These are phyloP conservation scores for Phymastichus coffea DNA, from an alignment of 1,140 invertebrate genomes.

Conservation along the genomic window DNA sequence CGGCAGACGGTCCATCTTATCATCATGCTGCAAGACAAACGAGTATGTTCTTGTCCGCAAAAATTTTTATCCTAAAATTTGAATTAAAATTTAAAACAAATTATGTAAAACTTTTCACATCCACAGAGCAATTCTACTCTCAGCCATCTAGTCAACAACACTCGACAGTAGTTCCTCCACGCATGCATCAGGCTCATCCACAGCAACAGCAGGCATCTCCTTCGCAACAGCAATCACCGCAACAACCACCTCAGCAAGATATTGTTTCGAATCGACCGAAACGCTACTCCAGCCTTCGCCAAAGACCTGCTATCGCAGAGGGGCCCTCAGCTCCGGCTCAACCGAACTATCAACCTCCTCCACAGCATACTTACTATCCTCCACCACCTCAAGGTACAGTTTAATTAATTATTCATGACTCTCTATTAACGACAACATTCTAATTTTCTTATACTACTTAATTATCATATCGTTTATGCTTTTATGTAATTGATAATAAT, in stretches of 20 bases:
- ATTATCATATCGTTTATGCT: no score
- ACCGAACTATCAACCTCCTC: slow-evolving; percentile 46
- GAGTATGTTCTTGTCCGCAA: slow-evolving; percentile 36
- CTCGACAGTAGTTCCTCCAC: slow-evolving; percentile 53
- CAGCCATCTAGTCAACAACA: slow-evolving; percentile 51
- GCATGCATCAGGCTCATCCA: slow-evolving; percentile 51
- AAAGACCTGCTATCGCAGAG: slow-evolving; percentile 57
- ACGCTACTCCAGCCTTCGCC: slow-evolving; percentile 73
- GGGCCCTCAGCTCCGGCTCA: slow-evolving; percentile 38
- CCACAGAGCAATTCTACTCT: slow-evolving; percentile 48
- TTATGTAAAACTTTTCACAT: slow-evolving; percentile 18
- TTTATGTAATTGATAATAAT: no score
- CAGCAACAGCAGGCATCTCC: slow-evolving; percentile 39
- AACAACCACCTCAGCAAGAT: slow-evolving; percentile 44
- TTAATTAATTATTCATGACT: neutral
- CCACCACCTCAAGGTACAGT: slow-evolving; percentile 48
- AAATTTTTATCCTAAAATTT: slow-evolving; percentile 15
- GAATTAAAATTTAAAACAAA: neutral
- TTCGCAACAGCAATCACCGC: slow-evolving; percentile 42
- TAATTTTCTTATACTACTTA: neutral
- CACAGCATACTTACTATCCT: slow-evolving; percentile 50
- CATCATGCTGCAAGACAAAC: slow-evolving; percentile 46
- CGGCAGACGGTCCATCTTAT: slow-evolving; percentile 48
- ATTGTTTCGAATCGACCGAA: slow-evolving; percentile 63
- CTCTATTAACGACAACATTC: neutral